These are phyloP conservation scores for Ophion ellenae DNA, from an alignment of 2,888 invertebrate genomes.

Conservation along the genomic window DNA sequence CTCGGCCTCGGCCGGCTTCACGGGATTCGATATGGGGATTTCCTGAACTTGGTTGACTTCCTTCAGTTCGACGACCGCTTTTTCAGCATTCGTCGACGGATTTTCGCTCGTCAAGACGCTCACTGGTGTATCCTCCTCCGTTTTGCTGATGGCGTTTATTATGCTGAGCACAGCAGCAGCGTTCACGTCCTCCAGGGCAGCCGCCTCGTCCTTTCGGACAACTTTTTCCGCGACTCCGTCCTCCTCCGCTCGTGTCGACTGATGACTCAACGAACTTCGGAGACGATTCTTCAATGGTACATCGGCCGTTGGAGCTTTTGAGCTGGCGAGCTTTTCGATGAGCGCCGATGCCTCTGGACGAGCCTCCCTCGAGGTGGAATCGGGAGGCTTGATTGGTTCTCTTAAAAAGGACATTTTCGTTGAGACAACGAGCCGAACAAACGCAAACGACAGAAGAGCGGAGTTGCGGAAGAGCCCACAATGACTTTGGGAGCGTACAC, in stretches of 20 bases:
- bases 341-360: constrained; percentile 40
- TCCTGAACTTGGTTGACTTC: not conserved
- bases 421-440: not conserved
- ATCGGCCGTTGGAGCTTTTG: constrained; percentile 65
- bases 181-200: constrained; percentile 79
- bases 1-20: not conserved
- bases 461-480: not conserved
- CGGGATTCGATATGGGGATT: not conserved
- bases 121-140: constrained; percentile 35
- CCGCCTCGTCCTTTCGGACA: constrained; percentile 64
- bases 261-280: constrained; percentile 77
- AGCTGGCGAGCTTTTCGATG: constrained; percentile 41
- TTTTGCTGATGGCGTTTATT: constrained; percentile 77
- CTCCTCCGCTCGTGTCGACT: constrained; percentile 55
- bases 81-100: not conserved
- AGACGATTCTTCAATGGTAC: constrained; percentile 79
- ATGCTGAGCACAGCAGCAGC: constrained; percentile 81
- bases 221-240: not conserved
- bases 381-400: constrained; percentile 30
- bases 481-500: not conserved
- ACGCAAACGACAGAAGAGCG: not conserved
- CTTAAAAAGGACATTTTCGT: constrained; percentile 18
- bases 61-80: not conserved
- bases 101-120: not conserved
- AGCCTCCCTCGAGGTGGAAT: constrained; percentile 24